Base-by-base conservation (phyloP, 2,888 invertebrate species). In the Geotrupes spiniger region DNA sequence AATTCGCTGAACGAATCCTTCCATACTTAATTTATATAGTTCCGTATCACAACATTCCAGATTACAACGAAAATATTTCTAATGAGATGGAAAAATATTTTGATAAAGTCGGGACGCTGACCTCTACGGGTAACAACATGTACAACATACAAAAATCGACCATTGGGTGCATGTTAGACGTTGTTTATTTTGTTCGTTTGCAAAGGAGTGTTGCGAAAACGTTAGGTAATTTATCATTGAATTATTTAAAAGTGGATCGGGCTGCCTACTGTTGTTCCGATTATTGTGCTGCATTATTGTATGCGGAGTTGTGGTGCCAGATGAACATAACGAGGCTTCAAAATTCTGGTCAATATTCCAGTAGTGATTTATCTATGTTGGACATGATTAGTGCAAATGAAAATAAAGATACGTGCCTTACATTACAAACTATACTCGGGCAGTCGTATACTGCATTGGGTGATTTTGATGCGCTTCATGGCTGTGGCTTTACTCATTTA, bases 251-350 rank as follows among this genome's bases (percentile, higher is more conserved):
- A 54, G 78, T 90, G 31, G 84, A 91, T 0, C 82, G 83, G 76
- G 88, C 88, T 0, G 89, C 92, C 0, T 80, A 85, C 39, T 81
- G 80, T 59, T 87, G 87, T 57, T 83, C 83, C 9, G 85, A 86
- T 10, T 82, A 85, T 66, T 83, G 90, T 61, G 81, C 87, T 0
- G 83, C 90, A 0, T 74, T 92, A 12, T 75, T 89, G 51, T 92
- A 85, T 63, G 81, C 83, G 0, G 91, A 92, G 68, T 74, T 89
- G 11, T 84, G 83, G 78, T 71, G 68, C 45, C 65, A 69, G 45
- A 48, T 62, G 46, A 59, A 55, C 51, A 53, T 67, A 14, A 53
- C 59, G 10, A 33, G 12, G 11, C 33, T 43, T 12, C 21, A n/a
- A 21, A 25, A 33, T 10, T 33, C 29, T 25, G 36, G 41, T 9